Percentiles rank a stretch among this genome's conserved stretches.
These are phyloP conservation scores for Heliconius hortense DNA, from an alignment of 2,888 invertebrate species.

Conservation along the genomic window DNA sequence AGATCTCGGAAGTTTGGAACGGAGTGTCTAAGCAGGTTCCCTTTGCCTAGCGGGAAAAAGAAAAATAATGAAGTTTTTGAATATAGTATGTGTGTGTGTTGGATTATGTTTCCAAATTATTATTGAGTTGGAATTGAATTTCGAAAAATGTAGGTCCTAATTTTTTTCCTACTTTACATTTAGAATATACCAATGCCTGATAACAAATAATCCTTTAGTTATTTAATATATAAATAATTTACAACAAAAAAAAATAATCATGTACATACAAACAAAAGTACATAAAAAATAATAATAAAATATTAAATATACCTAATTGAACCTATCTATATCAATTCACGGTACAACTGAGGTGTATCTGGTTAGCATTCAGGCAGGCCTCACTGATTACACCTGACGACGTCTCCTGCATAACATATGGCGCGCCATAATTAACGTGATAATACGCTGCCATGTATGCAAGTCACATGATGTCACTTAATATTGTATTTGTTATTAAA, in stretches of 20 bases:
- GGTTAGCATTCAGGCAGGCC: not conserved
- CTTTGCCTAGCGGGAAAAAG: not conserved
- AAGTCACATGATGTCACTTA: not conserved
- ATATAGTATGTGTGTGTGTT: too few relatives aligned
- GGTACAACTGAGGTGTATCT: not conserved
- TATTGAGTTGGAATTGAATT: too few relatives aligned
- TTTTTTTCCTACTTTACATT: too few relatives aligned
- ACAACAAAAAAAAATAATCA: not conserved
- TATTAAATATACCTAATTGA: not conserved
- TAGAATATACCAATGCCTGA: too few relatives aligned
- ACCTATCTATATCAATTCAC: not conserved
- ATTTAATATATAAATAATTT: too few relatives aligned
- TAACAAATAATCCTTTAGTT: too few relatives aligned
- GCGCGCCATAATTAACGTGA: not conserved
- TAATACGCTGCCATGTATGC: not conserved
- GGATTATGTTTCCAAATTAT: too few relatives aligned
- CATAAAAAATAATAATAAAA: not conserved
- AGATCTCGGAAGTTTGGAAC: not conserved
- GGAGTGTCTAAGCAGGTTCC: not conserved
- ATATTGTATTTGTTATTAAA: not conserved
- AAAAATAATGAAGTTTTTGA: too few relatives aligned
- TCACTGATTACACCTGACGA: not conserved
- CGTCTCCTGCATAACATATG: not conserved
- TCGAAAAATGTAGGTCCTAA: too few relatives aligned
- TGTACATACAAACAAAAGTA: not conserved